These are phyloP conservation scores for Drosophila melanocephala DNA, from an alignment of 2,888 invertebrate genomes.

Conservation along the genomic window DNA sequence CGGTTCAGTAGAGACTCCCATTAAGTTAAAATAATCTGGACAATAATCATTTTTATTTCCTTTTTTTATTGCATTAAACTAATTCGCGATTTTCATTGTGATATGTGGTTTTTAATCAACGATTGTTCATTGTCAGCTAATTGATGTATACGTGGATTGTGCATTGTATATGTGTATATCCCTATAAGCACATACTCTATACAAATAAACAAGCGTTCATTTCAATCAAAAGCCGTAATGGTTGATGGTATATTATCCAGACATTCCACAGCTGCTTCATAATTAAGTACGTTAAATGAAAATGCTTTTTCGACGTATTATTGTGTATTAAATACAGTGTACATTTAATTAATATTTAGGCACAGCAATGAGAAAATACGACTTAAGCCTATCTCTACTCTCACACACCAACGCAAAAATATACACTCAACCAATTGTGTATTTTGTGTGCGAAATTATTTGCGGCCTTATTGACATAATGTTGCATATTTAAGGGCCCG, in stretches of 20 bases:
- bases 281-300: neutral
- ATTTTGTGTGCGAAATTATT: conserved; percentile 33
- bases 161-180: neutral
- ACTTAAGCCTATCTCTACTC: conserved; percentile 7
- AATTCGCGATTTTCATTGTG: neutral
- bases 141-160: neutral
- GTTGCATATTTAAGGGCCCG: conserved; percentile 47
- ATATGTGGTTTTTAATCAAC: neutral
- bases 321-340: conserved; percentile 30
- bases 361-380: conserved; percentile 2
- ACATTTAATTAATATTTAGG: conserved; percentile 44
- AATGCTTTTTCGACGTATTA: conserved; percentile 1
- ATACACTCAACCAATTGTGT: conserved; percentile 29
- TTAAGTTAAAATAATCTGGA: conserved; percentile 13
- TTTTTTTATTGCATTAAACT: neutral
- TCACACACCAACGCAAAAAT: conserved; percentile 12
- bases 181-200: neutral
- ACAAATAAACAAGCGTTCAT: neutral
- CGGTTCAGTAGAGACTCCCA: conserved; percentile 5
- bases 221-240: neutral
- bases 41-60: neutral
- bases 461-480: conserved; percentile 60
- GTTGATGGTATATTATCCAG: neutral
- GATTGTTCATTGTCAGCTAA: conserved; percentile 1
- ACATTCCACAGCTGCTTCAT: neutral